phyloP scores from a whole-genome alignment of 2,888 invertebrate genomes.

The Abrostola tripartita region DNA sequence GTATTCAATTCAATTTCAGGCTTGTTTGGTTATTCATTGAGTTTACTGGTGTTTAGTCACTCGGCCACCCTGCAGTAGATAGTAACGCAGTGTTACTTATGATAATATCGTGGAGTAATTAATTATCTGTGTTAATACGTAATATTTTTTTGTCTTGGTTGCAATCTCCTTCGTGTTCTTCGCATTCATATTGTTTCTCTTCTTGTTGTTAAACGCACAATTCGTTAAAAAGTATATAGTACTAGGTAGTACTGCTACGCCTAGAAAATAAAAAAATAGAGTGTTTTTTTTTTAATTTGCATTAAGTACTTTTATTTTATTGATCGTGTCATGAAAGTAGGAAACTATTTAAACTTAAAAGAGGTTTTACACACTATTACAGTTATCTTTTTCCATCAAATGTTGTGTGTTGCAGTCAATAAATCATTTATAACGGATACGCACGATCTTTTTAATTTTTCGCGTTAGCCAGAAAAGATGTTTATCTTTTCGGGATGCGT shows the following conservation, averaged over 20 bases:
- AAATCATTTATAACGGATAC: slow-evolving; percentile 54
- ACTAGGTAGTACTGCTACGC: no score
- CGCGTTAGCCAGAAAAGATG: slow-evolving; percentile 59
- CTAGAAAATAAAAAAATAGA: no score
- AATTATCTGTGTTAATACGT: background rate
- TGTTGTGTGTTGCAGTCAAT: slow-evolving; percentile 30
- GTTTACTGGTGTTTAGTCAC: background rate
- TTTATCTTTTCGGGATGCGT: slow-evolving; percentile 56
- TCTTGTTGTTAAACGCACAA: no score
- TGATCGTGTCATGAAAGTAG: no score
- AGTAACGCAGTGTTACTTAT: background rate
- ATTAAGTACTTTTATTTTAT: no score
- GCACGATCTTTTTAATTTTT: slow-evolving; percentile 58
- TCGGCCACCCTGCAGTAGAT: background rate
- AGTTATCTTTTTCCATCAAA: background rate
- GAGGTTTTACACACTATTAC: background rate
- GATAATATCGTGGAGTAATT: background rate
- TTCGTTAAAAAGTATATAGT: no score
- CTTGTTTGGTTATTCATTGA: background rate
- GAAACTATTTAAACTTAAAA: background rate
- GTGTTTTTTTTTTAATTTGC: no score
- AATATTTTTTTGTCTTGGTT: no score
- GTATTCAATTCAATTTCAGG: background rate
- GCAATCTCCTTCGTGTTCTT: no score
- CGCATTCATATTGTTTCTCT: no score